Evolutionary conservation across 2,113 vertebrate genomes (phyloP), one percentile per base, ranked within the genome.

Genomic region (Lepus europaeus): DNA sequence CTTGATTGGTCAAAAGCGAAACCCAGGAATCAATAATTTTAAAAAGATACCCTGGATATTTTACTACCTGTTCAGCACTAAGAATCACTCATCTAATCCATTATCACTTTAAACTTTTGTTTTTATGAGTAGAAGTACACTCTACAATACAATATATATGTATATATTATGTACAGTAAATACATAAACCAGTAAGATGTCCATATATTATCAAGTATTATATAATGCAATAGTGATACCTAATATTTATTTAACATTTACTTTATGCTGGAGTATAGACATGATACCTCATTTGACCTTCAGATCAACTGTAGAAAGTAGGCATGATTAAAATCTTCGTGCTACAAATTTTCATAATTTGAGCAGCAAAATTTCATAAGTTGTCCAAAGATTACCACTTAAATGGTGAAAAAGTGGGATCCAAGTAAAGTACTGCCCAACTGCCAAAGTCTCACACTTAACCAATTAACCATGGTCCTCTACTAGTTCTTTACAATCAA

Each of bases 221-320:
- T 17, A 19, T 59, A 17, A 51, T 16, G 3, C 5, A 80, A 39
- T n/a, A 27, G 27, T 23, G 6, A 49, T 84, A 29, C 1, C 23
- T 69, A 51, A 59, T 73, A 33, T 66, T 78, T 22, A 73, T 82
- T 94, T 72, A 76, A 36, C 86, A 83, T 27, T 82, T 69, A 74
- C 2, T 73, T 81, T 51, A 66, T 77, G 7, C 29, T 8, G 83
- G 17, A 70, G 3, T 33, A 9, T n/a, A 5, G 31, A 33, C 79
- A 3, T 80, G 29, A 33, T 39, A 53, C 5, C 25, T 86, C 14
- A 22, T 9, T 69, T 72, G 61, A 25, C 16, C 25, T 9, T 90
- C 17, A n/a, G n/a, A 31, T 31, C 22, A 90, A 51, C 39, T 93
- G 53, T 64, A 76, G 23, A 92, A 90, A 10, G 17, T 3, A 85